Evolutionary conservation across 2,113 vertebrate genomes (phyloP).

Genomic region (Pollachius pollachius): DNA sequence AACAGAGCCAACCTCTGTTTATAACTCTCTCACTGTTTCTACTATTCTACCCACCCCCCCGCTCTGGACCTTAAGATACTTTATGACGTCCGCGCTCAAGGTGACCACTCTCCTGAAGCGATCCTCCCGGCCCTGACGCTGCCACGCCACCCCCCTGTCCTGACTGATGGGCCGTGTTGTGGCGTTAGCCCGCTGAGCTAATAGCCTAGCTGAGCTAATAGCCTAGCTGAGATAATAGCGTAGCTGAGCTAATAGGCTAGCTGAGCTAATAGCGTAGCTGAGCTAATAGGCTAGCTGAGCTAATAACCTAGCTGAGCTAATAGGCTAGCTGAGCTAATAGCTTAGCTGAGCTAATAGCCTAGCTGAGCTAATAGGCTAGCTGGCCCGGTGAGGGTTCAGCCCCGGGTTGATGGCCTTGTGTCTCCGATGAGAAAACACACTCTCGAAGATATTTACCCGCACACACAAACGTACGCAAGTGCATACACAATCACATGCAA

Average conservation of each 20-base stretch:
- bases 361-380: no score
- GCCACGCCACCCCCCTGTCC: conserved; percentile 49
- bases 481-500: conserved; percentile 4
- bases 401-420: conserved; percentile 52
- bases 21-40: no score
- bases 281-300: no score
- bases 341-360: no score
- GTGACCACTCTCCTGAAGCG: conserved; percentile 32
- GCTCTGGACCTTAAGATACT: conserved; percentile 51
- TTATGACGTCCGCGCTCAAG: conserved; percentile 50
- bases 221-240: no score
- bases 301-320: no score
- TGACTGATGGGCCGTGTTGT: conserved; percentile 56
- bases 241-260: no score
- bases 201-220: no score
- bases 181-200: conserved; percentile 40
- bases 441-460: conserved; percentile 1
- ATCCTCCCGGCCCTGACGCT: conserved; percentile 25
- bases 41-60: no score
- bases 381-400: conserved; percentile 54
- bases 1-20: no score
- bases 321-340: no score
- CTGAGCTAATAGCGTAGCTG: no score
- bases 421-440: conserved; percentile 16
- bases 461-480: not conserved